These are phyloP conservation scores for Ceuthmochares aereus DNA, from an alignment of 2,113 vertebrate species.

Conservation along the genomic window DNA sequence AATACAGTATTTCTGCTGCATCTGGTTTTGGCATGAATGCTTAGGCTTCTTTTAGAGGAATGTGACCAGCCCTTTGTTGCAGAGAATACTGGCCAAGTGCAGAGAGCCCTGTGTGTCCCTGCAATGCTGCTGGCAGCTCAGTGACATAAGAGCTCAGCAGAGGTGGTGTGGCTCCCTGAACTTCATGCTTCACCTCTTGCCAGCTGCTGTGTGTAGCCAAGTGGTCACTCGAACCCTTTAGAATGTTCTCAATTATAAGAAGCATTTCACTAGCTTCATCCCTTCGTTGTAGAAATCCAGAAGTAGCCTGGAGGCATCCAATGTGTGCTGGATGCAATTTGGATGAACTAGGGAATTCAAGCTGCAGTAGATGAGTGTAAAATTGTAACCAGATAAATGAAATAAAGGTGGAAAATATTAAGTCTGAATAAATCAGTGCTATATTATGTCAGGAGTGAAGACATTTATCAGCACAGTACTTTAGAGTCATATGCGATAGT, in stretches of 20 bases:
- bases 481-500: not conserved
- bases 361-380: not conserved
- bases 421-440: not conserved
- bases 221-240: not conserved
- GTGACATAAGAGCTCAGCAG: not conserved
- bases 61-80: not conserved
- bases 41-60: not conserved
- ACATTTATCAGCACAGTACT: not conserved
- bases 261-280: not conserved
- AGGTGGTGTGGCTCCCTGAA: not conserved
- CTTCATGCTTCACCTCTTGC: not conserved
- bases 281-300: not conserved
- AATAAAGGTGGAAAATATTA: not conserved
- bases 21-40: not conserved
- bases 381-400: not conserved
- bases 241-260: not conserved
- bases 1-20: not conserved
- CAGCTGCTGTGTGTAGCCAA: rapidly evolving
- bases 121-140: not conserved
- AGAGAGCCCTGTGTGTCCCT: not conserved
- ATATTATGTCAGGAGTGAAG: not conserved
- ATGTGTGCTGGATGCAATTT: not conserved
- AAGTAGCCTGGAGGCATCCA: rapidly evolving
- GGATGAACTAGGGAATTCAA: not conserved
- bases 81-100: not conserved